Conservation (phyloP, 2,888 invertebrate genomes). For the Ormia ochracea region DNA sequence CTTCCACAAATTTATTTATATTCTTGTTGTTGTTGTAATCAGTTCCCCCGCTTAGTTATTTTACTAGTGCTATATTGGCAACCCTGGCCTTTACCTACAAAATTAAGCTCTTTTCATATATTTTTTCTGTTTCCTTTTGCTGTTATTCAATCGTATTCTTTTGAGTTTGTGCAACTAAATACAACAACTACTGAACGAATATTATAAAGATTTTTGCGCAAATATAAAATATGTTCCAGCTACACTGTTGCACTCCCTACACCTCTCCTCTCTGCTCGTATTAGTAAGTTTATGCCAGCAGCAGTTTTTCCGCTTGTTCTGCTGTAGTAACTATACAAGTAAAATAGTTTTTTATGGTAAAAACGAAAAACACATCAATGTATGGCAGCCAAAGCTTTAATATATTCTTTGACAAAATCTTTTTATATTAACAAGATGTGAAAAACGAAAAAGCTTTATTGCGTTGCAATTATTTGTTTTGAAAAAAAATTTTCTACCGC, state of each 20-base stretch:
- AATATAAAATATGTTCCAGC: slow-evolving; percentile 36
- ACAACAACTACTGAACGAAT: slow-evolving; percentile 32
- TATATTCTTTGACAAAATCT: slow-evolving; percentile 13
- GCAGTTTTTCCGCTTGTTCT: neutral
- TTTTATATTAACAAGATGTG: slow-evolving; percentile 34
- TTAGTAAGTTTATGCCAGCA: neutral
- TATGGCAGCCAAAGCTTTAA: neutral
- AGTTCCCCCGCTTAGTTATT: no score
- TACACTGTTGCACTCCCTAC: neutral
- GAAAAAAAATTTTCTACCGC: neutral
- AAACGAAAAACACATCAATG: neutral
- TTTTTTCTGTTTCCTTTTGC: neutral
- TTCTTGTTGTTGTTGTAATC: neutral
- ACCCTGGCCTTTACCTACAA: slow-evolving; percentile 26
- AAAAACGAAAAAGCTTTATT: slow-evolving; percentile 34
- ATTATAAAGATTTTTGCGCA: slow-evolving; percentile 35
- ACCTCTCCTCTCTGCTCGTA: neutral
- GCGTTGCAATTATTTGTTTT: slow-evolving; percentile 50
- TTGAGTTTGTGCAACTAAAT: slow-evolving; percentile 52
- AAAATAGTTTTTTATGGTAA: neutral
- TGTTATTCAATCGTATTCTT: slow-evolving; percentile 36
- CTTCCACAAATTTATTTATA: no score
- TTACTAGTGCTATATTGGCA: neutral
- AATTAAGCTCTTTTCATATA: slow-evolving; percentile 1
- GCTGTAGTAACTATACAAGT: neutral